A percentile compares a stretch with the other conserved stretches of the same genome.
These are phyloP conservation scores for Pteromalus puparum DNA, from an alignment of 1,140 invertebrate genomes.

Conservation along the genomic window DNA sequence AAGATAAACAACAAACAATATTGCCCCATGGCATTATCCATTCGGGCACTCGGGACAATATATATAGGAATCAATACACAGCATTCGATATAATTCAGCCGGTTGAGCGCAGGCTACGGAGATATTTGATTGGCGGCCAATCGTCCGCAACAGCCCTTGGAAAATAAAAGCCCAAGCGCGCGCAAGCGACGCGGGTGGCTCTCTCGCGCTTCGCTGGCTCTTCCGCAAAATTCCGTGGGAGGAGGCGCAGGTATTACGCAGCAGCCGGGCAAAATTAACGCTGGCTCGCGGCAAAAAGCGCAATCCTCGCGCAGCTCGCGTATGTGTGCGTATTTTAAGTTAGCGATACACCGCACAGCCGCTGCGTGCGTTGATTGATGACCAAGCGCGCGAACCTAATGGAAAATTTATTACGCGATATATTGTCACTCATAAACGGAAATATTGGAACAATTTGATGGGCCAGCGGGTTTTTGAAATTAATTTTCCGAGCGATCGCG, in stretches of 20 bases:
- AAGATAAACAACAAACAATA: too few species aligned
- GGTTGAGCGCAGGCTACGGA: neutral
- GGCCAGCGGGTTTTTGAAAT: conserved; percentile 36
- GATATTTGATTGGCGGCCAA: conserved; percentile 21
- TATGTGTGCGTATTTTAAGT: too few species aligned
- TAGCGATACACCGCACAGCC: too few species aligned
- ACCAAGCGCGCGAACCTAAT: conserved; percentile 6
- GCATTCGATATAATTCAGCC: conserved; percentile 13
- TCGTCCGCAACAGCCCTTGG: neutral
- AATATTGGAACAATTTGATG: conserved; percentile 47
- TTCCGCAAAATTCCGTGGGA: neutral
- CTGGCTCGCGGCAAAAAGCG: neutral
- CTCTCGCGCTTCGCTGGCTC: neutral
- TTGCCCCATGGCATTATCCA: too few species aligned
- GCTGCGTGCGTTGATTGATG: conserved; percentile 27
- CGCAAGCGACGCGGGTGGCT: too few species aligned
- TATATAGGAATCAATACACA: neutral
- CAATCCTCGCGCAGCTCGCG: too few species aligned
- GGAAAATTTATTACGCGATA: conserved; percentile 41
- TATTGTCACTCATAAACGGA: conserved; percentile 39
- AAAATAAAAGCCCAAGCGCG: neutral
- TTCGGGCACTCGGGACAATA: neutral
- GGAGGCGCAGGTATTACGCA: neutral
- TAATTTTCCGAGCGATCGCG: conserved; percentile 28
- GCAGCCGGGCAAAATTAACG: neutral